phyloP scores from a whole-genome alignment of 2,888 invertebrate species.

The Mystacides longicornis region DNA sequence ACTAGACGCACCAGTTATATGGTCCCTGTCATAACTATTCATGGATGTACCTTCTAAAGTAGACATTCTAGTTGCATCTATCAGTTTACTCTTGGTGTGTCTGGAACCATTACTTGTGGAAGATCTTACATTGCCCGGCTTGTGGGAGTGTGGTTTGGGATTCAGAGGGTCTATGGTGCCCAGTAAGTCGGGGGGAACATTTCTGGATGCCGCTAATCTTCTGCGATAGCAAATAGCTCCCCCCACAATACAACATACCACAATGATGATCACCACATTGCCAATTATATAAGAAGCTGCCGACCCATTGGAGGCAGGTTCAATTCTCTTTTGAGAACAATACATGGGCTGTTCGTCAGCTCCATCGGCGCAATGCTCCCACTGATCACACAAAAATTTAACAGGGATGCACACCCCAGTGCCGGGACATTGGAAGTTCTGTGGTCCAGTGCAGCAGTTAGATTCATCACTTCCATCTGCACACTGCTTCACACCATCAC shows the following conservation, averaged over 20 bases:
- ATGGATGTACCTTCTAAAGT: constrained; percentile 51
- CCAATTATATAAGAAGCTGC: constrained; percentile 51
- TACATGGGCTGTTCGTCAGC: constrained; percentile 66
- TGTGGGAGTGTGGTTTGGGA: constrained; percentile 25
- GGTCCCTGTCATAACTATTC: constrained; percentile 62
- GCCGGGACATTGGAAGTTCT: constrained; percentile 64
- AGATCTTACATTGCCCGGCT: constrained; percentile 27
- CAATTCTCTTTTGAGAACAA: constrained; percentile 44
- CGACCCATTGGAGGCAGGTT: constrained; percentile 32
- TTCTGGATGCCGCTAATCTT: constrained; percentile 43
- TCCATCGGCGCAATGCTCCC: constrained; percentile 72
- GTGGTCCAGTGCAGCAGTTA: constrained; percentile 55
- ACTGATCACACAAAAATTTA: constrained; percentile 65
- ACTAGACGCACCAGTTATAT: constrained; percentile 52
- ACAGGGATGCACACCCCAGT: constrained; percentile 65
- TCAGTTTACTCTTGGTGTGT: constrained; percentile 23
- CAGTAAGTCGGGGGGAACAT: constrained; percentile 49
- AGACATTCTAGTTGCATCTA: constrained; percentile 57
- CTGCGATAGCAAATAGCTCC: constrained; percentile 46
- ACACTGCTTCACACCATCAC: constrained; percentile 60
- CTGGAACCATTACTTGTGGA: constrained; percentile 18
- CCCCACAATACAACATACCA: constrained; percentile 46
- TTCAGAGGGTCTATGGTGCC: constrained; percentile 34
- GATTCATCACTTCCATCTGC: constrained; percentile 62
- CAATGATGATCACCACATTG: constrained; percentile 48